Evolutionary conservation across 2,888 invertebrate genomes (phyloP), one percentile per base, ranked within the genome.

Genomic region (Eupithecia subumbrata): DNA sequence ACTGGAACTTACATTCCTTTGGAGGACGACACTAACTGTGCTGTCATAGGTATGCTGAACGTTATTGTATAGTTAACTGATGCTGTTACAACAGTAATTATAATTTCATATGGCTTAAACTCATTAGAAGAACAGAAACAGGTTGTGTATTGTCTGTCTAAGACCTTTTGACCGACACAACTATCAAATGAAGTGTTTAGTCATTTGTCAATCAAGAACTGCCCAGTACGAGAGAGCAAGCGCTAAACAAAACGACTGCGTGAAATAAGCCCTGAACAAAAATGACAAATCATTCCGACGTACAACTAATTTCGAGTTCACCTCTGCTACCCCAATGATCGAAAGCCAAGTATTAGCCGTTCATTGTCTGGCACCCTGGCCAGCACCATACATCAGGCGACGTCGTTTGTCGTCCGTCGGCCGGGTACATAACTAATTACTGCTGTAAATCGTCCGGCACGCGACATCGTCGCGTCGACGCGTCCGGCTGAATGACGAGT

Each of bases 361-460:
- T 87, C 87, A 89, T 91, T 89, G 90, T 89, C 88, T 87, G 84
- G 83, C 86, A 84, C 84, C 85, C 85, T 71, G 77, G 73, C 77
- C 67, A 82, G 83, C 80, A 84, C 87, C 90, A 91, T 92, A 91
- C 89, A 89, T 92, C 91, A 92, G 88, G 78, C 84, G 83, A 84
- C 87, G 88, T 91, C 92, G 91, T 91, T 91, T 90, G 91, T 91
- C 91, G 89, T 84, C 86, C 89, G 90, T 89, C 89, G 84, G 74
- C 84, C 84, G 86, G 52, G 83, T 88, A 91, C 90, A 89, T 92
- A 92, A 92, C 92, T 92, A 92, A 92, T 92, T 92, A 91, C 89
- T 77, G 90, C 87, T 90, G 91, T 92, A 92, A 92, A 92, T 92
- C 90, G 90, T 91, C 85, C 86, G 85, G 86, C 88, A 84, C 87